Conservation (phyloP, 1,140 invertebrate genomes). For the Drosophila sp. region DNA sequence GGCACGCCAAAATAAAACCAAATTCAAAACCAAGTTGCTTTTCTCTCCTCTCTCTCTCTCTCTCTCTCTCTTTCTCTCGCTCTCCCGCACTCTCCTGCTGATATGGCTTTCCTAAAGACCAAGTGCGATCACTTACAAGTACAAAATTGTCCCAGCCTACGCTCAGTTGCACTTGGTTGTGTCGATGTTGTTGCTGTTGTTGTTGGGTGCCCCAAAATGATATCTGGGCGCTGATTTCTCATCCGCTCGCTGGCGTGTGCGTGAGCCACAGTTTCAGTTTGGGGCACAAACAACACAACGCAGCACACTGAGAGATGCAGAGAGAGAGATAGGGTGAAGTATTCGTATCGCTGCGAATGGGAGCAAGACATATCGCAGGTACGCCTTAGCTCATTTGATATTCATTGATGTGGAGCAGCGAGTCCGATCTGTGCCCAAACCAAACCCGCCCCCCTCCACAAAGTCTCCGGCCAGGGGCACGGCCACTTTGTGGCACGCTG, state of each 20-base stretch:
- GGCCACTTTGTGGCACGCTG: slow-evolving; percentile 34
- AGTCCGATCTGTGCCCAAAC: slow-evolving; percentile 54
- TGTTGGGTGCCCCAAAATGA: slow-evolving; percentile 46
- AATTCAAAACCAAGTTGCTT: slow-evolving; percentile 38
- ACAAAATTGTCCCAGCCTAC: slow-evolving; percentile 79
- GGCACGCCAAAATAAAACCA: slow-evolving; percentile 38
- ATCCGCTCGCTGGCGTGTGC: slow-evolving; percentile 58
- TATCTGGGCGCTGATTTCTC: slow-evolving; percentile 59
- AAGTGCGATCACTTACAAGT: slow-evolving; percentile 81
- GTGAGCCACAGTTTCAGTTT: slow-evolving; percentile 50
- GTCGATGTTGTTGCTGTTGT: slow-evolving; percentile 10
- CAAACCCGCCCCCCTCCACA: background rate
- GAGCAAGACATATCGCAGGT: slow-evolving; percentile 75
- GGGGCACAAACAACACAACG: slow-evolving; percentile 2
- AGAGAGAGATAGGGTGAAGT: slow-evolving; percentile 37
- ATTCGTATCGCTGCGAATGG: slow-evolving; percentile 58
- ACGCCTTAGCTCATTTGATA: slow-evolving; percentile 76
- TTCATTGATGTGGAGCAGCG: slow-evolving; percentile 77
- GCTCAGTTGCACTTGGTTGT: slow-evolving; percentile 53
- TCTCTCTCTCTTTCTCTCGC: background rate
- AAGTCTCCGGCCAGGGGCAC: slow-evolving; percentile 40
- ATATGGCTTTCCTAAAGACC: slow-evolving; percentile 15
- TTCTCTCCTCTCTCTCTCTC: background rate
- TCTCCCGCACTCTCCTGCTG: too few relatives aligned
- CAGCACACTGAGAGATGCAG: slow-evolving; percentile 27